Conservation (phyloP, 1,140 invertebrate genomes). For the Aphelenchoides avenae region DNA sequence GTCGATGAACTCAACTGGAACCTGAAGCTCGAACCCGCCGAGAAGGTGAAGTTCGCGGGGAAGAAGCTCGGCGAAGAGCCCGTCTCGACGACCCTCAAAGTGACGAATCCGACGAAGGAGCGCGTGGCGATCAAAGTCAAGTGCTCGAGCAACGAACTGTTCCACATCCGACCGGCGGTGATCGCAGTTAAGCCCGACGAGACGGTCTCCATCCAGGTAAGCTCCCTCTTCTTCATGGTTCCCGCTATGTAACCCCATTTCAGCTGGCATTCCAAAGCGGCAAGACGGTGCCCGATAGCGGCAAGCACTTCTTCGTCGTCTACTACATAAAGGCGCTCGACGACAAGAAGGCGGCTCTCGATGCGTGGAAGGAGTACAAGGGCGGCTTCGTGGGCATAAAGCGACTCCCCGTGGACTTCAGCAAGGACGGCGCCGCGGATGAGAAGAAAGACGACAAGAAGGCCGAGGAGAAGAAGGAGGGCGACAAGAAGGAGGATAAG, state of each 20-base stretch:
- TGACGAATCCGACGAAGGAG: slow-evolving; percentile 35
- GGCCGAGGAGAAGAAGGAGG: too few species aligned
- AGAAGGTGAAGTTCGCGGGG: slow-evolving; percentile 29
- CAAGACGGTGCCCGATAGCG: slow-evolving; percentile 38
- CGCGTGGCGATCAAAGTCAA: slow-evolving; percentile 40
- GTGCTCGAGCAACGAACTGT: slow-evolving; percentile 49
- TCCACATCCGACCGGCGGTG: slow-evolving; percentile 48
- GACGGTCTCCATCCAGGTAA: slow-evolving; percentile 12
- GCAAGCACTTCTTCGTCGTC: slow-evolving; percentile 48
- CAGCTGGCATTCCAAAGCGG: slow-evolving; percentile 39
- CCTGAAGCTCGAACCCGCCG: slow-evolving; percentile 32
- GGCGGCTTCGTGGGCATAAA: slow-evolving; percentile 34
- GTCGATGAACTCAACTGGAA: too few species aligned
- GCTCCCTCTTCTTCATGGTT: slow-evolving; percentile 6
- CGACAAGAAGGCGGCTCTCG: slow-evolving; percentile 30
- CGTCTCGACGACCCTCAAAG: slow-evolving; percentile 22
- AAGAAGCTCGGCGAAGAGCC: slow-evolving; percentile 37
- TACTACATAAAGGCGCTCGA: too few species aligned
- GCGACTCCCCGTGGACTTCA: slow-evolving; percentile 38
- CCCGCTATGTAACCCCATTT: slow-evolving; percentile 5
- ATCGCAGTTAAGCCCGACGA: slow-evolving; percentile 28
- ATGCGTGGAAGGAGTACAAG: slow-evolving; percentile 24
- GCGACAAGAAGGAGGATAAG: too few species aligned
- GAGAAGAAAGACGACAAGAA: too few species aligned
- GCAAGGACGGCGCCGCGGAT: slow-evolving; percentile 37